Evolutionary conservation across 2,113 vertebrate genomes (phyloP), one percentile per base, ranked within the genome.

Genomic region (Guaruba guarouba): DNA sequence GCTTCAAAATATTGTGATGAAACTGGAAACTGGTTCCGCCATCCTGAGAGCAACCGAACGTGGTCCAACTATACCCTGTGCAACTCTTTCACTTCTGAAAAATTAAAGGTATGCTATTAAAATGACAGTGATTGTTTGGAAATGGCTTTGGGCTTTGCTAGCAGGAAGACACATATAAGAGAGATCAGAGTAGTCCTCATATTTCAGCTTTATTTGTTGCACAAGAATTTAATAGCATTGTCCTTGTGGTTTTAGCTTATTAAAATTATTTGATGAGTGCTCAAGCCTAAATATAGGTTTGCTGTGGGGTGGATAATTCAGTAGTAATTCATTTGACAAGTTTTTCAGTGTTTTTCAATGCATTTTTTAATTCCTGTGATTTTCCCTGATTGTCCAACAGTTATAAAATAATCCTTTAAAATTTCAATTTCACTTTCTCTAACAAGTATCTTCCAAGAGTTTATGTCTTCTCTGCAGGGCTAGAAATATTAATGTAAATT

Each of bases 31-130:
- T 99, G 99, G 99, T 99, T 99, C 94, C 98, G 98, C 31, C 99
- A 99, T 92, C 99, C 99, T 12, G 99, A 99, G 78, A 99, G 98
- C 94, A 99, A 99, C 94, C 97, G 98, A 74, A 99, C 99, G 7
- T 99, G 99, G 99, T 99, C 99, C 95, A 99, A 99, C 98, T 99
- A 99, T 49, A 99, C 99, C 19, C 96, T 99, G 89, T 99, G 99
- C 94, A 99, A 98, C 13, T 98, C 98, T 57, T 99, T 99, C 97
- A 99, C 99, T 15, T 97, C 98, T 31, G 98, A 99, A 82, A 99
- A 99, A 82, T 1, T 99, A 75, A 98, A 98, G 98, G 99, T 99
- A 97, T 24, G 96, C 23, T 59, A 19, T 78, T 88, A 55, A 66
- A 69, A 67, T 48, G 49, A 31, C 33, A n/a, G 4, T 27, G 7